Percentiles rank a stretch among this genome's conserved stretches.
phyloP scores from a whole-genome alignment of 2,888 invertebrate genomes.

The Caenorhabditis sp. region DNA sequence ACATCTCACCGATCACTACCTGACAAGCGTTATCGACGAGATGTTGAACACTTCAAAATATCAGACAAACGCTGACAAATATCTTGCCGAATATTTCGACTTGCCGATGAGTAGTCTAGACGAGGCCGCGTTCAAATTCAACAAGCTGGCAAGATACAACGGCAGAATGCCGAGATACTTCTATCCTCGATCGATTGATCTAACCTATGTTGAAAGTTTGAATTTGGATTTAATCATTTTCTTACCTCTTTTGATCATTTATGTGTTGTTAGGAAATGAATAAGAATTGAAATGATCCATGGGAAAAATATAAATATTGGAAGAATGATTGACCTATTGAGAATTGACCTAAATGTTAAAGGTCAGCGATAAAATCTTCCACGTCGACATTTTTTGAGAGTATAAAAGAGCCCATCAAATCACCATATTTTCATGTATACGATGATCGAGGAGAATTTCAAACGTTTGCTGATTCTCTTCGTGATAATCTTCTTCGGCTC shows the following conservation, averaged over 20 bases:
- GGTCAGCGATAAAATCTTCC: too few relatives aligned
- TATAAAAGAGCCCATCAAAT: too few relatives aligned
- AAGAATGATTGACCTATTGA: too few relatives aligned
- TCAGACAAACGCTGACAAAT: conserved; percentile 24
- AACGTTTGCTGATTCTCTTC: too few relatives aligned
- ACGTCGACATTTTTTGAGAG: too few relatives aligned
- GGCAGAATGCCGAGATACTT: conserved; percentile 28
- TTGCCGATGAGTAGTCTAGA: conserved; percentile 25
- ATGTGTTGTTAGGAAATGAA: conserved; percentile 3
- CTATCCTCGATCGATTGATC: conserved; percentile 22
- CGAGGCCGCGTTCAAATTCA: conserved; percentile 32
- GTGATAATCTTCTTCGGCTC: too few relatives aligned
- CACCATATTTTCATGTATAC: too few relatives aligned
- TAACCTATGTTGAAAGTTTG: conserved; percentile 12
- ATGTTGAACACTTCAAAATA: conserved; percentile 23
- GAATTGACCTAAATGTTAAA: too few relatives aligned
- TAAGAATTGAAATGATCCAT: neutral
- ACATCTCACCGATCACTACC: conserved; percentile 15
- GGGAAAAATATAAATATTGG: too few relatives aligned
- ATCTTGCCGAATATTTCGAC: conserved; percentile 24
- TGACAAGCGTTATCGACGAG: conserved; percentile 22
- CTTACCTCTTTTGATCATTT: conserved; percentile 6
- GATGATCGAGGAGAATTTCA: too few relatives aligned
- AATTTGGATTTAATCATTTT: conserved; percentile 18
- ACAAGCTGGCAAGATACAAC: conserved; percentile 18